Base-by-base conservation (phyloP, 1,140 invertebrate species). In the Papilio machaon region DNA sequence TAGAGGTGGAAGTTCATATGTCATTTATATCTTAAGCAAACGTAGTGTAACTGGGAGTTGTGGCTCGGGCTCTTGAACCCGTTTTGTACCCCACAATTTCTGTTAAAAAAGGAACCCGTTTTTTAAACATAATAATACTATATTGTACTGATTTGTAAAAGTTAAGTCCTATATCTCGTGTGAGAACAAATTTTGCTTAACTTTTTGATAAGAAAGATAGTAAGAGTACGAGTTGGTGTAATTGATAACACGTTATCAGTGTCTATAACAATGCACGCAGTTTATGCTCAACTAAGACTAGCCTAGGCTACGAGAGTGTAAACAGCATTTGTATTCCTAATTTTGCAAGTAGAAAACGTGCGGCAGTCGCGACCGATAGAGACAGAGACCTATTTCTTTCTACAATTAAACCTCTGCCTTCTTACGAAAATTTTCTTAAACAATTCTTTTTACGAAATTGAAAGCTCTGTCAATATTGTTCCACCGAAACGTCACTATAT, bases 401-500 rank as follows among this genome's bases (percentile, higher is more conserved):
- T 13, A 17, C 23, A 70, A 15, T 80, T 82, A 38, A 79, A 79
- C 77, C 77, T 79, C 77, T 47, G 23, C 35, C 60, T 64, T 46
- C 19, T 67, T 64, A 46, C n/a, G 6, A 67, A 43, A 79, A 46
- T 64, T 58, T 79, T 79, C 77, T 79, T 79, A 46, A 46, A 19
- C 19, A 79, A 67, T 79, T 79, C 77, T 67, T 47, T 64, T 79
- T 79, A 64, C 77, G 60, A 79, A 79, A 67, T 67, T 46, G 54
- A 79, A 64, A 64, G 54, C 35, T 64, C 58, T 64, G 38, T 79
- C 77, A 46, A 67, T 23, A 64, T 17, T 9, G 77, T 79, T 64
- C 43, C 38, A 79, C 38, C 67, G 43, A 79, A 64, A 79, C 46
- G 77, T 79, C 77, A 79, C 38, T 67, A 17, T 67, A 79, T 67